Base-by-base conservation (phyloP, 2,888 invertebrate genomes). In the Andrena chrysosceles region DNA sequence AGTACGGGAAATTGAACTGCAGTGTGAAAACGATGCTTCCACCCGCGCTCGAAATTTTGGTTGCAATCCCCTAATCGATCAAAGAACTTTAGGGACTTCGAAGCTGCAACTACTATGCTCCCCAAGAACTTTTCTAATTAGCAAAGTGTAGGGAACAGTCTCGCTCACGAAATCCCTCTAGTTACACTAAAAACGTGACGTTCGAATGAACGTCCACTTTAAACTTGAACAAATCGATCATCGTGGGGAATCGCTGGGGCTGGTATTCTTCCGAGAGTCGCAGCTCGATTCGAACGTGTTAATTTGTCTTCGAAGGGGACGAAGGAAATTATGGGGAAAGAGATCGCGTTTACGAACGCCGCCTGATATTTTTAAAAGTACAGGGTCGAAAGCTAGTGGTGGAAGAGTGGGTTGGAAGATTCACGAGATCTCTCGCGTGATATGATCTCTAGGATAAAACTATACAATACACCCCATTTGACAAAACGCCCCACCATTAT, bases 381-480 rank as follows among this genome's bases (percentile, higher is more conserved):
- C 13, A 0, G 4, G 59, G 1, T 29, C 59, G 59, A 29, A n/a
- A 60, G 16, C 16, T 69, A 23, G 59, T 7, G 56, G 16, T 0
- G 68, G 35, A 69, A 33, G 59, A 16, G 23, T 26, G 54, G 23
- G 31, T 2, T 8, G 20, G 3, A 52, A 8, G 7, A 52, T 64
- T 74, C 73, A 54, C 80, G 74, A 56, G 52, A 20, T 72, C 76
- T 72, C 76, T 81, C 63, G 75, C 83, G 74, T 75, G 83, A 83
- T 81, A 73, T 66, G 74, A 16, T 42, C 42, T 63, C 59, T n/a
- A n/a, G n/a, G n/a, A n/a, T n/a, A n/a, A n/a, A n/a, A n/a, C n/a
- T n/a, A n/a, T n/a, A n/a, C n/a, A n/a, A n/a, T n/a, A n/a, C n/a
- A n/a, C n/a, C n/a, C n/a, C n/a, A n/a, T n/a, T n/a, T n/a, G n/a